A percentile compares a stretch with the other conserved stretches of the same genome.
These are phyloP conservation scores for Zosterops lateralis DNA, from an alignment of 2,113 vertebrate species.

Conservation along the genomic window DNA sequence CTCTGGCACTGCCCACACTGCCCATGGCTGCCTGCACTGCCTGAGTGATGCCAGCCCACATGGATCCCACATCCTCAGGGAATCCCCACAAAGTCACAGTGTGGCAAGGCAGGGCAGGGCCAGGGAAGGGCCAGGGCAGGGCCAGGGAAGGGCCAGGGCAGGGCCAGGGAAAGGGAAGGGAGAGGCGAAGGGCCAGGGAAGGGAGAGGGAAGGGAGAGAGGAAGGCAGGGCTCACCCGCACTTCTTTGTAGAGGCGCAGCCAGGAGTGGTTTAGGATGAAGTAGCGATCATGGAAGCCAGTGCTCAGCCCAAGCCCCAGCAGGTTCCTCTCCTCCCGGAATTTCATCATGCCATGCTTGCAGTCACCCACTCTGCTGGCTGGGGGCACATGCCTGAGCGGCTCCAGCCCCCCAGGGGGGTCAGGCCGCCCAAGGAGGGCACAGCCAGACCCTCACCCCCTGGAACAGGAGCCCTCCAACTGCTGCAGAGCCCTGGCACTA, in stretches of 20 bases:
- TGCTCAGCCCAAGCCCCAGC: slow-evolving; percentile 81
- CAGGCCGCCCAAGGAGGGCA: neutral
- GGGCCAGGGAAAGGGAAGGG: no score
- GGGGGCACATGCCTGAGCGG: neutral
- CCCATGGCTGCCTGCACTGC: neutral
- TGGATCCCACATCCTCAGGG: rapidly evolving
- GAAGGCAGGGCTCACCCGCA: slow-evolving; percentile 78
- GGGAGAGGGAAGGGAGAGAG: neutral
- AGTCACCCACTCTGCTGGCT: slow-evolving; percentile 85
- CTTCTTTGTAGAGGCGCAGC: slow-evolving; percentile 91
- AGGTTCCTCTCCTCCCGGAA: slow-evolving; percentile 88
- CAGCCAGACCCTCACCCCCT: rapidly evolving
- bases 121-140: neutral
- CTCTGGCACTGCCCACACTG: neutral
- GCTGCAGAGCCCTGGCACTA: neutral
- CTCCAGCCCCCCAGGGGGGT: neutral
- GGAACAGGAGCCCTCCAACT: neutral
- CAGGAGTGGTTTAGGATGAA: slow-evolving; percentile 86
- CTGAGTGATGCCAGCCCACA: neutral
- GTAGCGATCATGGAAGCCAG: slow-evolving; percentile 90
- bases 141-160: no score
- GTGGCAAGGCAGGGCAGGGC: neutral
- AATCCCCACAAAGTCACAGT: neutral
- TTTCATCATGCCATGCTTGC: slow-evolving; percentile 91
- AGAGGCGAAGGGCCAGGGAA: no score